Evolutionary conservation across 2,797 vertebrate genomes (phyloP), one percentile per base, ranked within the genome.

Genomic region (Chromobotia macracanthus): DNA sequence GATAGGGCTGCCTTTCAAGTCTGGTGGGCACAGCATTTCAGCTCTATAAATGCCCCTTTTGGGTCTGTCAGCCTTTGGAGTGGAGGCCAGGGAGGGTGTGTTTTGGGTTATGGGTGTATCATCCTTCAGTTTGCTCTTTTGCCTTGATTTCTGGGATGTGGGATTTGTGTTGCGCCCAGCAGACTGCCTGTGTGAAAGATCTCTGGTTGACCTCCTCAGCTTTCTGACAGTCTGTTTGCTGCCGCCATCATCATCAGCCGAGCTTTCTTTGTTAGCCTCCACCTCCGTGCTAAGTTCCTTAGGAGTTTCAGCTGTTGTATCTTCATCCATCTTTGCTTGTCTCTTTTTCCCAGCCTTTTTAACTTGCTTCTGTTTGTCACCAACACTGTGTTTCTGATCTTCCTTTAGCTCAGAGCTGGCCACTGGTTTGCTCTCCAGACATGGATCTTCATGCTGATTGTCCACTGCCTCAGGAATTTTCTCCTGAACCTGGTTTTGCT

Each of bases 1-100:
- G 88, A 99, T 97, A 19, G 97, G 96, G 85, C 96, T 97, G 89
- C 82, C 91, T 13, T 91, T 88, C 55, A 90, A 88, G n/a, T 90
- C 91, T 11, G 92, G 77, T 15, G 92, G 72, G 2, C 85, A 92
- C 25, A 97, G 85, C 86, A 99, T 89, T 87, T 97, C 93, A 0
- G 96, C 94, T 61, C 88, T 92, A 80, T 96, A 99, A 67, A 97
- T 2, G 0, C 60, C 87, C 11, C 77, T 92, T 84, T 90, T 95
- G 82, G 82, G 86, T 74, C 16, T 90, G 16, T 8, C 75, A 48
- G 76, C 80, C 88, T 92, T 96, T n/a, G 94, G 92, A 2, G 94
- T 94, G 0, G 93, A 93, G 60, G 84, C 86, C 21, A 88, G 84
- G 18, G 86, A 1, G 2, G 89, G 86, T 12, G 64, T 21, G 44